A percentile compares a stretch with the other conserved stretches of the same genome.
Evolutionary conservation across 2,888 invertebrate genomes (phyloP).

Genomic region (Agelastica alni): DNA sequence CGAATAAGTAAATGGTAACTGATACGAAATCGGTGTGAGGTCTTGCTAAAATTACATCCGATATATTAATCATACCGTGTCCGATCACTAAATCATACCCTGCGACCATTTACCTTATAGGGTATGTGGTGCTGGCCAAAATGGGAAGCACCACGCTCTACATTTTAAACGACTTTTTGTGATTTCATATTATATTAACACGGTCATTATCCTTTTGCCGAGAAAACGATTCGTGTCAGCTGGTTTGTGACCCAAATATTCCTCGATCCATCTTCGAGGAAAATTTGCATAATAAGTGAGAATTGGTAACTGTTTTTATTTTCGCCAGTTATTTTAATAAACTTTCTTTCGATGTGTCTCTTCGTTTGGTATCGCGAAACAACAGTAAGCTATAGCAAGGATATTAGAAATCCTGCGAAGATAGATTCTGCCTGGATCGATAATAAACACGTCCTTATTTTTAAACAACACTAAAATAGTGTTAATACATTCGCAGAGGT

Average conservation of each 20-base stretch:
- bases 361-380: too few relatives aligned
- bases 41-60: slow-evolving; percentile 39
- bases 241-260: slow-evolving; percentile 13
- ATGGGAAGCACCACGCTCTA: slow-evolving; percentile 35
- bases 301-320: neutral
- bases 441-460: too few relatives aligned
- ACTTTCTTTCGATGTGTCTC: too few relatives aligned
- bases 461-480: too few relatives aligned
- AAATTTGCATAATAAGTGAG: neutral
- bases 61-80: slow-evolving; percentile 40
- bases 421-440: too few relatives aligned
- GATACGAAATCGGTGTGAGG: slow-evolving; percentile 39
- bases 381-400: too few relatives aligned
- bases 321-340: too few relatives aligned
- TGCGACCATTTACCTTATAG: slow-evolving; percentile 39
- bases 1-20: too few relatives aligned
- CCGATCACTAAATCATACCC: slow-evolving; percentile 39
- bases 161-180: slow-evolving; percentile 33
- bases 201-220: slow-evolving; percentile 16
- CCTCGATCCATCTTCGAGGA: neutral
- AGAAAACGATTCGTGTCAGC: slow-evolving; percentile 1
- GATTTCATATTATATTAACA: slow-evolving; percentile 15
- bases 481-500: too few relatives aligned
- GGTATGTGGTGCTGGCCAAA: slow-evolving; percentile 35
- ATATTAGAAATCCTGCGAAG: too few relatives aligned